Evolutionary conservation across 1,140 invertebrate species (phyloP).

Genomic region (Polypedilum vanderplanki): DNA sequence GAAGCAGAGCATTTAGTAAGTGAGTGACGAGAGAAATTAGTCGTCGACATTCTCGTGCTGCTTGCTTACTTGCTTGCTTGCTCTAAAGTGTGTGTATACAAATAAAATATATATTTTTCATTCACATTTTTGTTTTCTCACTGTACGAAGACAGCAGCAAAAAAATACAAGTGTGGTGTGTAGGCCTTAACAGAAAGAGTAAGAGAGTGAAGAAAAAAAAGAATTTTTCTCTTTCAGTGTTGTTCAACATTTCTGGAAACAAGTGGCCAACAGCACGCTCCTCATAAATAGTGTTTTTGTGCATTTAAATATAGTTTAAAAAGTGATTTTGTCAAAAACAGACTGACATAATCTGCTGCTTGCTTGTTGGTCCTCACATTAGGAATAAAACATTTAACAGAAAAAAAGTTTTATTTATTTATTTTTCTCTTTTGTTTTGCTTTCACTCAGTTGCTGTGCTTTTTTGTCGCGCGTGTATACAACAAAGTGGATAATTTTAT

Average conservation of each 20-base stretch:
- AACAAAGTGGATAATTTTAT: neutral
- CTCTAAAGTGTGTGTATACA: slow-evolving; percentile 13
- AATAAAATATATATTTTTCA: slow-evolving; percentile 13
- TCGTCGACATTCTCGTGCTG: neutral
- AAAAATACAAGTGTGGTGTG: slow-evolving; percentile 3
- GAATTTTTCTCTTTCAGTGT: neutral
- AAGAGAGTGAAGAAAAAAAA: neutral
- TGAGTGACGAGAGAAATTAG: slow-evolving; percentile 11
- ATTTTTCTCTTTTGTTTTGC: neutral
- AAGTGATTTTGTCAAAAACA: neutral
- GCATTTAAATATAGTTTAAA: neutral
- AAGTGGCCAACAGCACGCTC: neutral
- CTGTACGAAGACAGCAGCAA: neutral
- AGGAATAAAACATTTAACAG: neutral
- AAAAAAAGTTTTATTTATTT: neutral
- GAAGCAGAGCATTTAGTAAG: neutral
- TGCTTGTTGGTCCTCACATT: neutral
- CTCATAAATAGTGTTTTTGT: neutral
- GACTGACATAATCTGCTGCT: neutral
- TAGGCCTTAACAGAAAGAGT: neutral
- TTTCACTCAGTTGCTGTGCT: neutral
- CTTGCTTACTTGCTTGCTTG: neutral
- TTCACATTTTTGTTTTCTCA: slow-evolving; percentile 18
- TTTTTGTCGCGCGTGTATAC: too few species aligned
- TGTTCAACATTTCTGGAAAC: neutral